A percentile compares a stretch with the other conserved stretches of the same genome.
These are phyloP conservation scores for Gnatocerus cornutus DNA, from an alignment of 2,888 invertebrate species.

Conservation along the genomic window DNA sequence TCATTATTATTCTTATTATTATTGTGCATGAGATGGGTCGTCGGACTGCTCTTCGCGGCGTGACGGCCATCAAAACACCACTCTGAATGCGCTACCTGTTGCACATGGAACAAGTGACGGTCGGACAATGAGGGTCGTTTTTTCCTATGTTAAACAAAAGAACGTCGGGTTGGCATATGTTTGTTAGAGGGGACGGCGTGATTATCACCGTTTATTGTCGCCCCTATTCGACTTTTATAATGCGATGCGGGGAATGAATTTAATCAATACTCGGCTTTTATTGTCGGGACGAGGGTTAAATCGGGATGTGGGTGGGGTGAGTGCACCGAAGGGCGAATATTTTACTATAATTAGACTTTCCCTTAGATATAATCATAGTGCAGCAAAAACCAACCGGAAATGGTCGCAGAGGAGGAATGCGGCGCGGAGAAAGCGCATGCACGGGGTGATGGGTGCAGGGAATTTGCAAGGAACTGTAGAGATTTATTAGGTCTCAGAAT, in stretches of 20 bases:
- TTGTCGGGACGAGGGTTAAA: slow-evolving; percentile 1
- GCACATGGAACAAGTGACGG: slow-evolving; percentile 54
- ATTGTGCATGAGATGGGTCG: slow-evolving; percentile 16
- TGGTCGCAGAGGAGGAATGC: slow-evolving; percentile 15
- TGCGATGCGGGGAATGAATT: slow-evolving; percentile 30
- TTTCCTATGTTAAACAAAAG: slow-evolving; percentile 39
- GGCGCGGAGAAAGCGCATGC: slow-evolving; percentile 8
- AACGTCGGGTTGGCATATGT: slow-evolving; percentile 28
- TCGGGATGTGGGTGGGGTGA: slow-evolving; percentile 35
- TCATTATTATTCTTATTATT: background rate
- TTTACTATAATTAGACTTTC: slow-evolving; percentile 23
- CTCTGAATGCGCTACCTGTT: slow-evolving; percentile 54
- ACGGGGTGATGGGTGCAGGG: slow-evolving; percentile 10
- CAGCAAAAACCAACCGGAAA: slow-evolving; percentile 10
- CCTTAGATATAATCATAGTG: slow-evolving; percentile 11
- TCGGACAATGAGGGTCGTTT: slow-evolving; percentile 53
- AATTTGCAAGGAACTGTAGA: background rate
- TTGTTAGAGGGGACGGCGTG: slow-evolving; percentile 15
- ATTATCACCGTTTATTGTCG: slow-evolving; percentile 34
- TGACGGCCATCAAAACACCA: slow-evolving; percentile 45
- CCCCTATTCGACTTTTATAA: slow-evolving; percentile 36
- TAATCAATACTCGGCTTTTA: slow-evolving; percentile 28
- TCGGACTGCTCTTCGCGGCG: slow-evolving; percentile 27
- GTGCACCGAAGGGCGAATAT: slow-evolving; percentile 24
- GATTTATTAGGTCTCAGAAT: too few relatives aligned